Percentiles rank a stretch among this genome's conserved stretches.
These are phyloP conservation scores for Sebastes taczanowskii DNA, from an alignment of 2,797 vertebrate genomes.

Conservation along the genomic window DNA sequence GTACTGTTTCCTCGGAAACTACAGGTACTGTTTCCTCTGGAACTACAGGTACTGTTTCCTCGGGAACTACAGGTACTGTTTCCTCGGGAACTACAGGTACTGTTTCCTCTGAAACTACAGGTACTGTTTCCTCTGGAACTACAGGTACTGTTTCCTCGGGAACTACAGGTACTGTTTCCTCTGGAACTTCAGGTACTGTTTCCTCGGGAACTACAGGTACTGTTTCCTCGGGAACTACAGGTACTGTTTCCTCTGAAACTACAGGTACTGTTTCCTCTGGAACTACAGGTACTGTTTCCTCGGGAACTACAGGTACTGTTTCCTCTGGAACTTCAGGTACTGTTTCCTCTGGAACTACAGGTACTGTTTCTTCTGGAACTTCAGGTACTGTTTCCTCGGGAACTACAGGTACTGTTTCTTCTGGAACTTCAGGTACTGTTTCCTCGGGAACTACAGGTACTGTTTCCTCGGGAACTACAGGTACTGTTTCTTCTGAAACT, in stretches of 20 bases:
- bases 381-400: not conserved
- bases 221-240: too few relatives aligned
- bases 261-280: fast-evolving
- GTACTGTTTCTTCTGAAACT: not conserved
- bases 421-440: not conserved
- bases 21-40: too few relatives aligned
- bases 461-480: too few relatives aligned
- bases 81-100: not conserved
- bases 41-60: not conserved
- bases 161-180: not conserved
- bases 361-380: not conserved
- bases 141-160: fast-evolving
- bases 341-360: not conserved
- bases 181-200: fast-evolving
- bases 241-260: not conserved
- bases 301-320: not conserved
- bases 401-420: not conserved
- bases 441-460: not conserved
- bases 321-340: not conserved
- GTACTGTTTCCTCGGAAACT: too few relatives aligned
- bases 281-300: not conserved
- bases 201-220: fast-evolving
- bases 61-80: not conserved
- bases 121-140: not conserved
- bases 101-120: not conserved